Percentiles rank a stretch among this genome's conserved stretches.
phyloP scores from a whole-genome alignment of 2,797 vertebrate species.

The Tamandua tetradactyla region DNA sequence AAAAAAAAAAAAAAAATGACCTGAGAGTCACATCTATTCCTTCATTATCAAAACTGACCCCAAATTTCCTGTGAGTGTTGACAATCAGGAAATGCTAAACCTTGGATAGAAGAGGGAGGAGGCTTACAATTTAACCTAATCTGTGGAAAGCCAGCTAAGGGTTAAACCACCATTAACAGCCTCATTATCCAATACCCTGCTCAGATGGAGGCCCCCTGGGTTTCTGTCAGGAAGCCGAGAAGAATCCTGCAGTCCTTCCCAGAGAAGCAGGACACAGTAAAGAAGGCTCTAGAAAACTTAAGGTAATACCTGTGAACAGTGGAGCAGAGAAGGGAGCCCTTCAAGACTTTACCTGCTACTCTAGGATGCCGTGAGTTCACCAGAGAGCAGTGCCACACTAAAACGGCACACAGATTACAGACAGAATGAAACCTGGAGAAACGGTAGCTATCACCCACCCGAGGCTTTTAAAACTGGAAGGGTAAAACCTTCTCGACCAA shows the following conservation, averaged over 20 bases:
- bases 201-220: neutral
- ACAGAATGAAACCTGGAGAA: neutral
- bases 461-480: neutral
- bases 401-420: neutral
- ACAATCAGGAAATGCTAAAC: neutral
- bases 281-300: neutral
- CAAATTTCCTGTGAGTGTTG: neutral
- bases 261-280: neutral
- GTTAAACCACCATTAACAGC: neutral
- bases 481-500: no score
- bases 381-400: neutral
- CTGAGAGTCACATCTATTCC: neutral
- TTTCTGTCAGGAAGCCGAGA: neutral
- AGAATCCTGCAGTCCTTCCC: neutral
- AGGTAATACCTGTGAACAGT: neutral
- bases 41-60: neutral
- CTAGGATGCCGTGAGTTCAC: no score
- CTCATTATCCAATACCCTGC: neutral
- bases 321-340: neutral
- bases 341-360: neutral
- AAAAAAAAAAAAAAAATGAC: no score
- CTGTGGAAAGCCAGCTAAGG: neutral
- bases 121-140: neutral
- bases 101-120: neutral
- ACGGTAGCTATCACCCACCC: neutral